Evolutionary conservation across 1,140 invertebrate species (phyloP), one percentile per base, ranked within the genome.

Genomic region (Lethrus apterus): DNA sequence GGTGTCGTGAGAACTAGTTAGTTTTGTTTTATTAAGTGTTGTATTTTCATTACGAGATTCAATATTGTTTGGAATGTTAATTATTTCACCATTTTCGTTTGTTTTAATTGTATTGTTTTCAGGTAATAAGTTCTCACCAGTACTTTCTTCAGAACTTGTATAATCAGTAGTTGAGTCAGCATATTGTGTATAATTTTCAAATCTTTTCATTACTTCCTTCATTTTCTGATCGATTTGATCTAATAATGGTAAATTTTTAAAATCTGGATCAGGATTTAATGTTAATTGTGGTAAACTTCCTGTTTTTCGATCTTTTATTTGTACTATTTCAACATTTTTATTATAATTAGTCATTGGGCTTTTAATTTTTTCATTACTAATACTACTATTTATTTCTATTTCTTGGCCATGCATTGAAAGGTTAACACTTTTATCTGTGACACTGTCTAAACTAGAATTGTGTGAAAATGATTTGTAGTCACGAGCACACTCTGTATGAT

Each of bases 401-500:
- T 26, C 10, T 26, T 5, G 24, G 10, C 4, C 14, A 10, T 8
- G 14, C n/a, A n/a, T n/a, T n/a, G 40, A 2, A 42, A 17, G 9
- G 19, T 8, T 43, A 20, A 32, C 15, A 33, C 15, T 33, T 33
- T 31, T 29, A 10, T 30, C 23, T 10, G 18, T 2, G 10, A 2
- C 18, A 5, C 3, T n/a, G 3, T 43, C 23, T 44, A n/a, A n/a
- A n/a, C n/a, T n/a, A n/a, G n/a, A n/a, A n/a, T n/a, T n/a, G n/a
- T n/a, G n/a, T n/a, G n/a, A n/a, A n/a, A n/a, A n/a, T n/a, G n/a
- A n/a, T n/a, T n/a, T n/a, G n/a, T n/a, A n/a, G n/a, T n/a, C n/a
- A n/a, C n/a, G 46, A 14, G 54, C 46, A 46, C 77, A 79, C 11
- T 68, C 62, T 8, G 65, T 33, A 56, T 80, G 78, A 52, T 70